Percentiles rank a stretch among this genome's conserved stretches.
These are phyloP conservation scores for Pogonomyrmex barbatus DNA, from an alignment of 1,140 invertebrate species.

Conservation along the genomic window DNA sequence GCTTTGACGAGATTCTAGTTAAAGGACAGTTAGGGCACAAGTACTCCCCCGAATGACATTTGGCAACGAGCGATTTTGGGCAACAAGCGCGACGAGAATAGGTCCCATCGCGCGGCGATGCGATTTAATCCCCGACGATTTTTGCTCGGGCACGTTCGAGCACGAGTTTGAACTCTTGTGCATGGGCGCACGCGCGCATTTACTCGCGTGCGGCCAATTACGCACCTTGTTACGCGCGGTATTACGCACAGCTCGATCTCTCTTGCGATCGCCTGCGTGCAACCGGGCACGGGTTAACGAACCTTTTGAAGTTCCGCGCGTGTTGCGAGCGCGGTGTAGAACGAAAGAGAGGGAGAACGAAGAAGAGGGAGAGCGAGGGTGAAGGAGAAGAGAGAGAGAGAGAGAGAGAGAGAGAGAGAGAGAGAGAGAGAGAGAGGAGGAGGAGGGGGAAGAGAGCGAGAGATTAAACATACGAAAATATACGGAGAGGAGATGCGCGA, in stretches of 20 bases:
- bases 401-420: not conserved
- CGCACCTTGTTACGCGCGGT: slow-evolving; percentile 75
- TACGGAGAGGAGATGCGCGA: slow-evolving; percentile 53
- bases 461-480: slow-evolving; percentile 46
- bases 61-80: no score
- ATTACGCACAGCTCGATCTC: slow-evolving; percentile 72
- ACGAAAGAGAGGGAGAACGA: not conserved
- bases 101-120: no score
- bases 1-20: no score
- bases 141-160: slow-evolving; percentile 39
- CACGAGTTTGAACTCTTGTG: slow-evolving; percentile 58
- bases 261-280: slow-evolving; percentile 61
- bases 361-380: slow-evolving; percentile 20
- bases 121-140: not conserved
- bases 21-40: no score
- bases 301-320: slow-evolving; percentile 54
- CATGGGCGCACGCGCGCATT: slow-evolving; percentile 66
- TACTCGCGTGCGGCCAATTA: slow-evolving; percentile 76
- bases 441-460: not conserved
- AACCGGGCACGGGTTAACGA: slow-evolving; percentile 67
- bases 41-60: no score
- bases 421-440: not conserved
- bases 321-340: not conserved
- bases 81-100: no score
- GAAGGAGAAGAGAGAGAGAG: not conserved